Evolutionary conservation across 2,113 vertebrate genomes (phyloP).

Genomic region (Varanus salvator): DNA sequence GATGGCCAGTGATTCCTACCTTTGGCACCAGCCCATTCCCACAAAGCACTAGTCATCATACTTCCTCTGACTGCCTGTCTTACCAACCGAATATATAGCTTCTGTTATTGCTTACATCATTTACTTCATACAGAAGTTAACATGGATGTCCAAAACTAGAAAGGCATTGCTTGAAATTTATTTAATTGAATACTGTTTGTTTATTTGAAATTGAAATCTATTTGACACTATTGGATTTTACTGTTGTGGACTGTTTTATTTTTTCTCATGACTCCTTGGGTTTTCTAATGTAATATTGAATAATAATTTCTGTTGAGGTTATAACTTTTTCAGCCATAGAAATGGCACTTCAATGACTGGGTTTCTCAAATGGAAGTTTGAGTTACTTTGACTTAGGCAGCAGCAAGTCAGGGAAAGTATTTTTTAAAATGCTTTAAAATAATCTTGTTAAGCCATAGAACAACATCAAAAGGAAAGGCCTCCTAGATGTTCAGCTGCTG

Average conservation of each 20-base stretch:
- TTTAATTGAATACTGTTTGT: too few relatives aligned
- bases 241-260: neutral
- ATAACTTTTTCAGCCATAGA: neutral
- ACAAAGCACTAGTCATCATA: neutral
- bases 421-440: slow-evolving; percentile 44
- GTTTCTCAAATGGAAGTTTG: slow-evolving; percentile 39
- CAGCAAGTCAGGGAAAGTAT: slow-evolving; percentile 8
- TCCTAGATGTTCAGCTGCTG: slow-evolving; percentile 14
- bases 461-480: slow-evolving; percentile 12
- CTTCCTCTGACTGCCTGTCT: neutral
- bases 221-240: neutral
- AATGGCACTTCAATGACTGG: slow-evolving; percentile 17
- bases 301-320: neutral
- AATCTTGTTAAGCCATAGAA: slow-evolving; percentile 32
- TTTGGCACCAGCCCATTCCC: neutral
- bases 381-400: slow-evolving; percentile 10
- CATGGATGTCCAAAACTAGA: neutral
- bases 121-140: neutral
- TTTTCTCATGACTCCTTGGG: neutral
- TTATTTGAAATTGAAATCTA: too few relatives aligned
- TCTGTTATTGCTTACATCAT: neutral
- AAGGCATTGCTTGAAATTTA: too few relatives aligned
- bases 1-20: too few relatives aligned
- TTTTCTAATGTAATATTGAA: neutral
- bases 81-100: neutral